Percentiles rank a stretch among this genome's conserved stretches.
Conservation (phyloP, 2,113 vertebrate species). For the Platanista minor region DNA sequence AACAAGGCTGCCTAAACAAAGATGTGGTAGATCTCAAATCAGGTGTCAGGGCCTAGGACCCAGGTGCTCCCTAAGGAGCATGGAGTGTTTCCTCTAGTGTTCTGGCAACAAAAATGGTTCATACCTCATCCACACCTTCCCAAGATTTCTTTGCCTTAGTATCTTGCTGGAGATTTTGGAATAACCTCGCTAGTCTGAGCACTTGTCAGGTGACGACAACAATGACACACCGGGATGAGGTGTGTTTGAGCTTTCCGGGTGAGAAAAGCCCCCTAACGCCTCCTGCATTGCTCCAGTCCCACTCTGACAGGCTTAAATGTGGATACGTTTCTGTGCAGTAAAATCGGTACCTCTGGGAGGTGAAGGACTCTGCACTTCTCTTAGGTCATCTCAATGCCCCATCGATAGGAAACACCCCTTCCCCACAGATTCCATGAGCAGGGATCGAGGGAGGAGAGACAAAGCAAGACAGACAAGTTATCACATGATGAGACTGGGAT, state of each 20-base stretch:
- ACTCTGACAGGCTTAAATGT: not conserved
- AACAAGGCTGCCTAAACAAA: not conserved
- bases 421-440: slow-evolving; percentile 53
- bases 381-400: slow-evolving; percentile 41
- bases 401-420: slow-evolving; percentile 29
- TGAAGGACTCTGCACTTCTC: not conserved
- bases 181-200: not conserved
- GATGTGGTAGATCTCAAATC: not conserved
- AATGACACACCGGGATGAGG: not conserved
- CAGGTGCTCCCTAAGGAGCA: not conserved
- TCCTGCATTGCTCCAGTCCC: slow-evolving; percentile 33
- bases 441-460: slow-evolving; percentile 46
- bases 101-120: slow-evolving; percentile 4
- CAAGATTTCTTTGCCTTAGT: not conserved
- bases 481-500: slow-evolving; percentile 52
- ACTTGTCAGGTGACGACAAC: not conserved
- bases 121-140: not conserved
- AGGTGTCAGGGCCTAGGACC: not conserved
- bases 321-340: not conserved
- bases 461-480: slow-evolving; percentile 70
- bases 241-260: not conserved
- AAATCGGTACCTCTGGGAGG: not conserved
- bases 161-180: not conserved
- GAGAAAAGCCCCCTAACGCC: not conserved
- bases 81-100: not conserved